Conservation (phyloP, 2,888 invertebrate species). For the Chymomyza caudatula region DNA sequence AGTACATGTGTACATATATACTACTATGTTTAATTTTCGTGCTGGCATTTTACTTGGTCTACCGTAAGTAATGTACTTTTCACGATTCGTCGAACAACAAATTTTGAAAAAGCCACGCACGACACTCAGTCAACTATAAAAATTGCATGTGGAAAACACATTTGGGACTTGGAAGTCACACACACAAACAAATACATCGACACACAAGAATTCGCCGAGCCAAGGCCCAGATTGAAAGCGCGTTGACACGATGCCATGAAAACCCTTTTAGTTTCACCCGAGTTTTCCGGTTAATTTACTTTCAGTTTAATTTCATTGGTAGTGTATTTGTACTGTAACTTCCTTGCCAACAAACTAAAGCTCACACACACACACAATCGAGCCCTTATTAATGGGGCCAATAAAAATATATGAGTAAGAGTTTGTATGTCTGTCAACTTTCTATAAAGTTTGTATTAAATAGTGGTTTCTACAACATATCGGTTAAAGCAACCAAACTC, state of each 20-base stretch:
- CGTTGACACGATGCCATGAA: slow-evolving; percentile 52
- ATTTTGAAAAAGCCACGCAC: slow-evolving; percentile 68
- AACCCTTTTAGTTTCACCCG: slow-evolving; percentile 54
- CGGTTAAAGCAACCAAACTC: too few relatives aligned
- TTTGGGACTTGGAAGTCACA: slow-evolving; percentile 66
- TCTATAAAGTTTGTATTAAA: too few relatives aligned
- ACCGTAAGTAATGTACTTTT: slow-evolving; percentile 61
- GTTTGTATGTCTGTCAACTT: too few relatives aligned
- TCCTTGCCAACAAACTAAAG: slow-evolving; percentile 14
- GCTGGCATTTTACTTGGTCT: too few relatives aligned
- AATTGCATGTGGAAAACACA: slow-evolving; percentile 70
- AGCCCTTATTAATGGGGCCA: neutral
- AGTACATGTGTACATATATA: too few relatives aligned
- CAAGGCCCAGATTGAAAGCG: slow-evolving; percentile 1
- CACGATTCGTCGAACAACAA: slow-evolving; percentile 70
- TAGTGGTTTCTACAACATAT: too few relatives aligned
- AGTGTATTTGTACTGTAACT: slow-evolving; percentile 61
- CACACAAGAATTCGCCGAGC: slow-evolving; percentile 14
- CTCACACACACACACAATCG: neutral
- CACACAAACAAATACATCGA: slow-evolving; percentile 38
- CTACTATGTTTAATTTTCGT: too few relatives aligned
- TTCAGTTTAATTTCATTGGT: slow-evolving; percentile 67
- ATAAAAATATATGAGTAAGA: neutral
- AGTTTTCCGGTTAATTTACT: slow-evolving; percentile 69
- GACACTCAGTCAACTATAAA: slow-evolving; percentile 64